phyloP scores from a whole-genome alignment of 2,113 vertebrate genomes.

The Xiphophorus hellerii region DNA sequence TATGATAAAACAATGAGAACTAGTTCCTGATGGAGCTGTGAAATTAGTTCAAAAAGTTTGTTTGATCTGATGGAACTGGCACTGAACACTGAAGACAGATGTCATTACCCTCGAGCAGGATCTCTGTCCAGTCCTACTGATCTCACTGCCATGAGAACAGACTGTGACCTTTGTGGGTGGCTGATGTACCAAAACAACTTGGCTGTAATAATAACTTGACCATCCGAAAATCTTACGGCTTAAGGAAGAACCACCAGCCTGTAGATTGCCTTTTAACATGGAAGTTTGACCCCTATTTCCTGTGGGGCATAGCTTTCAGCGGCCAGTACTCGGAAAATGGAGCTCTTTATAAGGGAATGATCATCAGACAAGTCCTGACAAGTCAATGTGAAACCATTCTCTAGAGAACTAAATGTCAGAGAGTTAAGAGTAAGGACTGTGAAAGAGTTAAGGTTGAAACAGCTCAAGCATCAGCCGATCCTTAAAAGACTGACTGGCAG shows the following conservation, averaged over 20 bases:
- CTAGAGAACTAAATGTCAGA: slow-evolving; percentile 33
- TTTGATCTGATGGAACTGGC: not conserved
- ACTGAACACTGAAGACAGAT: not conserved
- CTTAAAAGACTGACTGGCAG: not conserved
- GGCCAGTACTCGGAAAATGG: not conserved
- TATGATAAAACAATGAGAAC: not conserved
- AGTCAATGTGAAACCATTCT: slow-evolving; percentile 5
- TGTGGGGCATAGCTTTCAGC: slow-evolving; percentile 20
- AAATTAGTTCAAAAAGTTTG: not conserved
- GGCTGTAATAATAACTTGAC: slow-evolving; percentile 6
- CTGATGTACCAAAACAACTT: not conserved
- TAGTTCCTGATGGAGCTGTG: not conserved
- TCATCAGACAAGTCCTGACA: slow-evolving; percentile 41
- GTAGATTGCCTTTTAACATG: not conserved
- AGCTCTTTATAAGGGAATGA: slow-evolving; percentile 25
- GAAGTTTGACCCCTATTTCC: slow-evolving; percentile 26
- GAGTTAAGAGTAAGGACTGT: not conserved
- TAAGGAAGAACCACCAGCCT: not conserved
- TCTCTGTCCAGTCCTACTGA: slow-evolving; percentile 11
- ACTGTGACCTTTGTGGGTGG: not conserved
- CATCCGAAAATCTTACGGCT: slow-evolving; percentile 2
- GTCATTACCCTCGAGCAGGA: not conserved
- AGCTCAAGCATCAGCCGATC: not conserved
- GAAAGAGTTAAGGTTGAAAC: not conserved
- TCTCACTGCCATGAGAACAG: not conserved